Evolutionary conservation across 2,797 vertebrate species (phyloP).

Genomic region (Gymnopithys bicolor): DNA sequence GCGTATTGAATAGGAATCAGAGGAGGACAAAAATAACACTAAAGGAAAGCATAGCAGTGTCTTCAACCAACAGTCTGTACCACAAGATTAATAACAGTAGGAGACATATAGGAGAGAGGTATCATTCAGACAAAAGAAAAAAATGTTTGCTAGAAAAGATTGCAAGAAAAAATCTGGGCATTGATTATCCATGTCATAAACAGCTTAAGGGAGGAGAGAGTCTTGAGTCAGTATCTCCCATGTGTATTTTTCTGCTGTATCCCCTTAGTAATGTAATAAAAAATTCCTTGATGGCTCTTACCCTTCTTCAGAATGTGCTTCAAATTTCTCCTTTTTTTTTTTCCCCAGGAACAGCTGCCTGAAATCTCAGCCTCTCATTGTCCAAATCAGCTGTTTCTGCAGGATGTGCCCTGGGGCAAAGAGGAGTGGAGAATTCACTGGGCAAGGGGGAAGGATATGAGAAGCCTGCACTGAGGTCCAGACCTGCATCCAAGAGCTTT

Average conservation of each 20-base stretch:
- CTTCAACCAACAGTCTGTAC: not conserved
- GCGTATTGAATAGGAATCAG: not conserved
- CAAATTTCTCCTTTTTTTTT: not conserved
- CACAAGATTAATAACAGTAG: not conserved
- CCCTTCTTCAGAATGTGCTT: not conserved
- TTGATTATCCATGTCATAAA: not conserved
- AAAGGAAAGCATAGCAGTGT: not conserved
- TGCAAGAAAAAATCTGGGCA: not conserved
- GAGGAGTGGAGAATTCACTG: not conserved
- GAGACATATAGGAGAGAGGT: not conserved
- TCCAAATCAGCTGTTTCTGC: not conserved
- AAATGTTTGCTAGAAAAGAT: not conserved
- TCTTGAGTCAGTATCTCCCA: not conserved
- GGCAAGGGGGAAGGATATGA: rapidly evolving
- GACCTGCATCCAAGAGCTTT: not conserved
- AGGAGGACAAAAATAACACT: not conserved
- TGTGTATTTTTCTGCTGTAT: not conserved
- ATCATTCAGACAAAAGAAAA: not conserved
- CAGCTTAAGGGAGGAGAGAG: not conserved
- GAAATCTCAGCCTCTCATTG: not conserved
- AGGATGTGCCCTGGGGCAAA: not conserved
- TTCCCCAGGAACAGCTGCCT: not conserved
- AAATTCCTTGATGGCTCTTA: not conserved
- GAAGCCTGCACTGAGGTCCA: not conserved
- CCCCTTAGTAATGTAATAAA: not conserved